A percentile compares a stretch with the other conserved stretches of the same genome.
These are phyloP conservation scores for Oenanthe melanoleuca DNA, from an alignment of 2,113 vertebrate genomes.

Conservation along the genomic window DNA sequence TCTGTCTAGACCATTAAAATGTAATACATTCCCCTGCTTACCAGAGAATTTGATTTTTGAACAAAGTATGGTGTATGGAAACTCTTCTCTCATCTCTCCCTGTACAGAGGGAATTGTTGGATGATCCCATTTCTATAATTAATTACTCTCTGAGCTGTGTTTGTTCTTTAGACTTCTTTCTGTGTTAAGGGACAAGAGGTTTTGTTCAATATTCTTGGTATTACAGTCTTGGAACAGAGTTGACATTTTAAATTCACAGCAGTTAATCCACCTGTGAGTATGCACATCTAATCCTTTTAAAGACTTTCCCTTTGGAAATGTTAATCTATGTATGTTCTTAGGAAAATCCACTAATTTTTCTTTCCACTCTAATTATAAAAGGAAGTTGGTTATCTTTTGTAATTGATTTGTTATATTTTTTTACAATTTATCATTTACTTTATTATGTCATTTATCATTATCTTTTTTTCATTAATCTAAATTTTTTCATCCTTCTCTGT, in stretches of 20 bases:
- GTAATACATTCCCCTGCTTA: not conserved
- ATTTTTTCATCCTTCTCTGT: not conserved
- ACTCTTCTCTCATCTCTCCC: not conserved
- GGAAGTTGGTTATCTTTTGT: not conserved
- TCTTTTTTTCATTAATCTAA: not conserved
- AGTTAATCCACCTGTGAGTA: slow-evolving; percentile 35
- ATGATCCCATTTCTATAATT: not conserved
- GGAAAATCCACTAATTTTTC: not conserved
- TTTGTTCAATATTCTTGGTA: slow-evolving; percentile 5
- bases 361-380: not conserved
- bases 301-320: slow-evolving; percentile 45
- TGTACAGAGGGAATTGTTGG: not conserved
- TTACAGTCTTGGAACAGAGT: not conserved
- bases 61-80: not conserved
- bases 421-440: not conserved
- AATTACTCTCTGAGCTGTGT: not conserved
- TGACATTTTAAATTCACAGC: slow-evolving; percentile 12
- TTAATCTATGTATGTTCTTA: not conserved
- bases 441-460: not conserved
- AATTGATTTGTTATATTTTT: not conserved
- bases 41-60: not conserved
- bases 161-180: not conserved
- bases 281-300: slow-evolving; percentile 52
- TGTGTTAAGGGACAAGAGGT: not conserved
- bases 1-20: not conserved